Evolutionary conservation across 2,797 vertebrate species (phyloP).

Genomic region (Hypotaenidia okinawae): DNA sequence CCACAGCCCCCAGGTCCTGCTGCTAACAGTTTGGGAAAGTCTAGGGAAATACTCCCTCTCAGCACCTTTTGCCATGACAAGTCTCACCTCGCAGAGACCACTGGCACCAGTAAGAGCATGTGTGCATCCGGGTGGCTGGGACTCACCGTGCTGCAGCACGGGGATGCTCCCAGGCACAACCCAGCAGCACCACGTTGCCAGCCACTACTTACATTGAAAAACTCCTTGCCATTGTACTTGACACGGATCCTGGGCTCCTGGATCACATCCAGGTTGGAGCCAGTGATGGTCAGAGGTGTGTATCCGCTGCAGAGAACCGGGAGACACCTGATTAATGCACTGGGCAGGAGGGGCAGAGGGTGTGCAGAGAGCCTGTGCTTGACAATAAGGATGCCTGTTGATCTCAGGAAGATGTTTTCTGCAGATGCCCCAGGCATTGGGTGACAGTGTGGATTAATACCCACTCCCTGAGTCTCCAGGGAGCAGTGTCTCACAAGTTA

Average conservation of each 20-base stretch:
- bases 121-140: accelerated
- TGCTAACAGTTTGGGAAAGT: too few relatives aligned
- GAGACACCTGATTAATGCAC: constrained; percentile 3
- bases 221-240: constrained; percentile 93
- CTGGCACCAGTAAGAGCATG: accelerated
- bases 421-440: background rate
- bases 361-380: background rate
- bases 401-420: background rate
- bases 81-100: background rate
- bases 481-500: background rate
- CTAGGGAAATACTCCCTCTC: background rate
- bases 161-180: background rate
- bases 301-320: constrained; percentile 83
- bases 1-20: background rate
- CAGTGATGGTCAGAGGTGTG: constrained; percentile 91
- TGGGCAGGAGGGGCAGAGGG: background rate
- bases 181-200: background rate
- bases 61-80: background rate
- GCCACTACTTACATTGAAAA: constrained; percentile 90
- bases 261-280: constrained; percentile 96
- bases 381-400: background rate
- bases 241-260: constrained; percentile 95
- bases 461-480: background rate
- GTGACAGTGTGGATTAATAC: background rate
- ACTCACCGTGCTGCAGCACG: background rate